Base-by-base conservation (phyloP, 2,888 invertebrate genomes). In the Drosophila maculinotata region DNA sequence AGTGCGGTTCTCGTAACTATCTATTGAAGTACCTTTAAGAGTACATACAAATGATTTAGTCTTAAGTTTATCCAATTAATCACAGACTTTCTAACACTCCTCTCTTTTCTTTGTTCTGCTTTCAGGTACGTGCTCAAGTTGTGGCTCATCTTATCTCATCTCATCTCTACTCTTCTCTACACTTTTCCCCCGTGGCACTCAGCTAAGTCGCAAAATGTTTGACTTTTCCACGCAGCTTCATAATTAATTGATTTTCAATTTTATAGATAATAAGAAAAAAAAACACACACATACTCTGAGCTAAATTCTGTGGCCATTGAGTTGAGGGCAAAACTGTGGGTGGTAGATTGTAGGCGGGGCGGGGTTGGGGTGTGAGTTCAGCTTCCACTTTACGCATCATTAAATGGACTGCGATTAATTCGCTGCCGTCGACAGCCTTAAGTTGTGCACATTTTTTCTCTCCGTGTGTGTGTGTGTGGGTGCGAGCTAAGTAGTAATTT, bases 241-340 rank as follows among this genome's bases (percentile, higher is more conserved):
- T 82, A 79, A 79, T 67, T 82, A 79, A 82, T 85, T 79, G 63
- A 79, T 67, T 71, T 75, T 57, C 59, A 57, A 79, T 66, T 73
- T 77, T 28, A 45, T 52, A 49, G 47, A 47, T 56, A 39, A 44
- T 33, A 15, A 7, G 4, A 20, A 20, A 20, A 7, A 20, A 20
- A 20, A 20, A 20, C 20, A n/a, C n/a, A n/a, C 20, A 48, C 26
- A 44, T 14, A 9, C 44, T 42, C n/a, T 15, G 8, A 1, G 31
- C 12, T 10, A 38, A 38, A 52, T 3, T 23, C 10, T 31, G 15
- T 36, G 25, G 33, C 49, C 63, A 69, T 67, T 73, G 60, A 62
- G 54, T 80, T 80, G 69, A 71, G 78, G 69, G 76, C 47, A 68
- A 79, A 71, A 78, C 51, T 62, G 78, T 60, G 33, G 7, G 12